These are phyloP conservation scores for Nephrotoma flavescens DNA, from an alignment of 2,888 invertebrate species.

Conservation along the genomic window DNA sequence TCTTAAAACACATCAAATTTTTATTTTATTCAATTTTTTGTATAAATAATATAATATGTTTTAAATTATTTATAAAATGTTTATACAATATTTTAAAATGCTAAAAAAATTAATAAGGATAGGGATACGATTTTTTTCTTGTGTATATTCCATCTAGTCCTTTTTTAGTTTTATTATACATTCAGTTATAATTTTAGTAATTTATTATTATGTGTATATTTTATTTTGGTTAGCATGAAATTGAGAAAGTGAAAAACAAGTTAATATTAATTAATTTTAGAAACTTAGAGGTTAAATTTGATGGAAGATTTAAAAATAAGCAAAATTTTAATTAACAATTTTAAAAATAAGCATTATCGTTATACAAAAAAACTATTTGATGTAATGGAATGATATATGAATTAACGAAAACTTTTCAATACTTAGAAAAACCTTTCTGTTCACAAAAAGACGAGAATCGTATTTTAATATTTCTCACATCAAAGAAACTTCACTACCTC, in stretches of 20 bases:
- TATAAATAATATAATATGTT: neutral
- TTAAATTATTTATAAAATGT: neutral
- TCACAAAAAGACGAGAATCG: no score
- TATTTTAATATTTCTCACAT: no score
- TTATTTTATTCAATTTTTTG: neutral
- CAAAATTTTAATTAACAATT: neutral
- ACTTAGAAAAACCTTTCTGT: no score
- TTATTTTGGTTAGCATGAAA: constrained; percentile 6
- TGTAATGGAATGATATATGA: neutral
- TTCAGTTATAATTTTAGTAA: neutral
- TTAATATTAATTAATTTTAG: neutral
- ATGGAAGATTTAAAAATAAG: neutral
- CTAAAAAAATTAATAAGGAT: constrained; percentile 28
- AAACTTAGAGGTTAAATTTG: neutral
- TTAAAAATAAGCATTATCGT: neutral
- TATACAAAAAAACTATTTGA: neutral
- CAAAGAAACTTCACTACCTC: no score
- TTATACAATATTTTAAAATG: neutral
- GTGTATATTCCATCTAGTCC: constrained; percentile 28
- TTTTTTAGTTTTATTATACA: neutral
- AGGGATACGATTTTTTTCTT: constrained; percentile 31
- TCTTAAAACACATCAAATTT: neutral
- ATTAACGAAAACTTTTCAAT: neutral
- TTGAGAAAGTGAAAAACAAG: constrained; percentile 3
- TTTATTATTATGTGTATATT: neutral